Conservation (phyloP, 2,797 vertebrate species). For the Gymnoscopelus braueri region DNA sequence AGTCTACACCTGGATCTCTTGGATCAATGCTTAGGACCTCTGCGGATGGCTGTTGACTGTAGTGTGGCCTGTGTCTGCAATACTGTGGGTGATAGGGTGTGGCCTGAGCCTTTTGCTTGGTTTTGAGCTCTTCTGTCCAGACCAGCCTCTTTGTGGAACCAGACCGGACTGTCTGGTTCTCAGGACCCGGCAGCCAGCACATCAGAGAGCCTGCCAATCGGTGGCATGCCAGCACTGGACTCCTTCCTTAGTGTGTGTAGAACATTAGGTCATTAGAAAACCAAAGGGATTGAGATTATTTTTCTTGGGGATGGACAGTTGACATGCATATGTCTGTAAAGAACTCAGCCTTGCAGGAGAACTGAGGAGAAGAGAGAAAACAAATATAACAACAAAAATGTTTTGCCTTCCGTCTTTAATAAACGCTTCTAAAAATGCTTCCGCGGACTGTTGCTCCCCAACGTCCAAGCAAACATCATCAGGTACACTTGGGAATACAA, state of each 20-base stretch:
- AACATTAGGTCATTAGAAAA: constrained; percentile 71
- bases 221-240: constrained; percentile 28
- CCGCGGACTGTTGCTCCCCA: constrained; percentile 41
- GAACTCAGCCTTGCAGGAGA: constrained; percentile 36
- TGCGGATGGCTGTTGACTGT: constrained; percentile 27
- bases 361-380: constrained; percentile 22
- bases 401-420: constrained; percentile 50
- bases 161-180: neutral
- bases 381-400: constrained; percentile 7
- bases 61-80: constrained; percentile 13
- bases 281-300: constrained; percentile 67
- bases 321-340: constrained; percentile 49
- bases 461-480: constrained; percentile 42
- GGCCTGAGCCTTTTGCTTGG: constrained; percentile 8
- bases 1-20: constrained; percentile 35
- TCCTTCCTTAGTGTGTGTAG: constrained; percentile 49
- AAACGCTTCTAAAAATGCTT: constrained; percentile 50
- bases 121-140: constrained; percentile 34
- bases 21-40: constrained; percentile 9
- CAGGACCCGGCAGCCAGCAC: constrained; percentile 48
- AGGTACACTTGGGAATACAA: constrained; percentile 52
- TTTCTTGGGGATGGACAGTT: constrained; percentile 50
- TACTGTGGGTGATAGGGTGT: constrained; percentile 29
- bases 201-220: constrained; percentile 47
- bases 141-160: constrained; percentile 6